A percentile compares a stretch with the other conserved stretches of the same genome.
phyloP scores from a whole-genome alignment of 2,113 vertebrate species.

The Alligator sinensis region DNA sequence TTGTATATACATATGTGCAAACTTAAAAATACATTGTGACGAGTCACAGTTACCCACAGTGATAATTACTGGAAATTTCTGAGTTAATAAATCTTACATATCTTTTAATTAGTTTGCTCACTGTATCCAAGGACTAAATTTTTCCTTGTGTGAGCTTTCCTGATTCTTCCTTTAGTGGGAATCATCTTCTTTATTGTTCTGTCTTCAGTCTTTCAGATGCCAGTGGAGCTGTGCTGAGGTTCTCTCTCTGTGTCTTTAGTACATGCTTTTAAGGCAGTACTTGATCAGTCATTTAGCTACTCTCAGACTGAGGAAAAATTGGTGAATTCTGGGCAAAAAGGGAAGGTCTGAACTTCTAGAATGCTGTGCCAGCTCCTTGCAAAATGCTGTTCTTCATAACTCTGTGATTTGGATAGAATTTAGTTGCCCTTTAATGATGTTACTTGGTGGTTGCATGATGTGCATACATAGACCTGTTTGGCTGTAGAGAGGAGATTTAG shows the following conservation, averaged over 20 bases:
- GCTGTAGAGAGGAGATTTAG: not conserved
- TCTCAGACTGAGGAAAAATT: not conserved
- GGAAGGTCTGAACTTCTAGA: not conserved
- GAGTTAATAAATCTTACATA: not conserved
- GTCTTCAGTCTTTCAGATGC: not conserved
- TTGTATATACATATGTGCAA: not conserved
- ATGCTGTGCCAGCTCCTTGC: not conserved
- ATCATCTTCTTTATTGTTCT: not conserved
- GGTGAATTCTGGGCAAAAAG: not conserved
- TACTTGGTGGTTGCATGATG: not conserved
- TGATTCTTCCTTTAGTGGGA: not conserved
- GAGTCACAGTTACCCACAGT: accelerated
- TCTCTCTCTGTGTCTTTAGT: not conserved
- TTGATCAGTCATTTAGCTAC: not conserved
- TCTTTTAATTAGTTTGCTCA: not conserved
- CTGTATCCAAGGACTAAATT: not conserved
- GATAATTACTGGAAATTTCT: not conserved
- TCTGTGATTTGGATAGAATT: not conserved
- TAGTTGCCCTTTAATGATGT: not conserved
- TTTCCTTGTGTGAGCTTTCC: not conserved
- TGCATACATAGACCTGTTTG: not conserved
- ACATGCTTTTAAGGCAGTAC: not conserved
- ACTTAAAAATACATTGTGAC: not conserved
- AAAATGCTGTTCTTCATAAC: accelerated
- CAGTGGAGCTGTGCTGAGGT: not conserved